Percentiles rank a stretch among this genome's conserved stretches.
These are phyloP conservation scores for Lepisosteus osseus DNA, from an alignment of 2,113 vertebrate species.

Conservation along the genomic window DNA sequence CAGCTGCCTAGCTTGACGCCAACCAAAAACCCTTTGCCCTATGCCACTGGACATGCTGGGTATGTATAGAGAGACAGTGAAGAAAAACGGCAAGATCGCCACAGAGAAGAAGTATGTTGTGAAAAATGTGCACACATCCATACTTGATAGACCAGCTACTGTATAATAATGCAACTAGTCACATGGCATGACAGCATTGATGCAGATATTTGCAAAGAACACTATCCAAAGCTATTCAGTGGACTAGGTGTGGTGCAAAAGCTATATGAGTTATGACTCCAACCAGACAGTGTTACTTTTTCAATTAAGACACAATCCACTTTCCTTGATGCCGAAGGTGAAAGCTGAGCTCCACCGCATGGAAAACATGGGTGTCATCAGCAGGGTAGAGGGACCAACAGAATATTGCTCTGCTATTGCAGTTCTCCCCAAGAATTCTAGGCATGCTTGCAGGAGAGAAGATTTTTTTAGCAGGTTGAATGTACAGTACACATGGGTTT, in stretches of 20 bases:
- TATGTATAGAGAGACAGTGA: not conserved
- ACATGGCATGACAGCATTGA: not conserved
- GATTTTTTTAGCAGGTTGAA: constrained; percentile 30
- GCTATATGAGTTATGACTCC: constrained; percentile 21
- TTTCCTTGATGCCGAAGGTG: constrained; percentile 17
- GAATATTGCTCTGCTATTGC: constrained; percentile 27
- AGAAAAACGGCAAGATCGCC: not conserved
- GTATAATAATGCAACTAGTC: not conserved
- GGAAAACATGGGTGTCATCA: constrained; percentile 17
- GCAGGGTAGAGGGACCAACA: constrained; percentile 5
- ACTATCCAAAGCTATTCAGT: constrained; percentile 28
- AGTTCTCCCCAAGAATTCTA: constrained; percentile 16
- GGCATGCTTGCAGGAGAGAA: constrained; percentile 12
- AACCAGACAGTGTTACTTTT: constrained; percentile 15
- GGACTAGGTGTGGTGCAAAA: constrained; percentile 19
- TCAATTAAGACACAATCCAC: constrained; percentile 22
- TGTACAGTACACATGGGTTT: constrained; percentile 28
- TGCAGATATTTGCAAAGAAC: not conserved
- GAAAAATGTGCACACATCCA: not conserved
- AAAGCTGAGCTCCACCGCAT: constrained; percentile 15
- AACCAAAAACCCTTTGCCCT: not conserved
- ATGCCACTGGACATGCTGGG: not conserved
- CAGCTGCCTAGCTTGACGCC: not conserved
- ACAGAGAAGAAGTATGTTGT: not conserved
- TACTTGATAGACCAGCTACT: not conserved